A percentile compares a stretch with the other conserved stretches of the same genome.
Evolutionary conservation across 2,888 invertebrate species (phyloP).

Genomic region (Tanytarsus gracilentus): DNA sequence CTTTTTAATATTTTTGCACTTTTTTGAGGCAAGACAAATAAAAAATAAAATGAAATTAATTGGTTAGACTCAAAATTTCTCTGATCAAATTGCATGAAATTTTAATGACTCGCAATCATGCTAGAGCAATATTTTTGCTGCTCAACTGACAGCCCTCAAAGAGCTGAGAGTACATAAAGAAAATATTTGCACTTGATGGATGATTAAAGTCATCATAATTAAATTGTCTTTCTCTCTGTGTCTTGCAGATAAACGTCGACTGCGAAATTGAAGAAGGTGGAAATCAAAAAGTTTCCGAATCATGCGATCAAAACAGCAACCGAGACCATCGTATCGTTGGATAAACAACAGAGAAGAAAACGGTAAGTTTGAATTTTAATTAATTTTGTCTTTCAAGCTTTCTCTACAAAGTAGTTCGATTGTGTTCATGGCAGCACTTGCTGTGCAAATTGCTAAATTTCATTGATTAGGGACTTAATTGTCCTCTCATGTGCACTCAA

Average conservation of each 20-base stretch:
- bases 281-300: slow-evolving; percentile 40
- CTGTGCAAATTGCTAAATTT: no score
- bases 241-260: slow-evolving; percentile 30
- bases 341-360: slow-evolving; percentile 54
- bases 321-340: slow-evolving; percentile 61
- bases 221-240: slow-evolving; percentile 12
- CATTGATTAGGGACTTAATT: no score
- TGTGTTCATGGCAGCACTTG: no score
- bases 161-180: no score
- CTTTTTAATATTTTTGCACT: not conserved
- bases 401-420: no score
- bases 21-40: slow-evolving; percentile 1
- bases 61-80: not conserved
- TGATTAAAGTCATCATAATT: slow-evolving; percentile 14
- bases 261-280: slow-evolving; percentile 33
- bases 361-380: slow-evolving; percentile 42
- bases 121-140: no score
- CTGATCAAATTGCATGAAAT: not conserved
- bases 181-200: not conserved
- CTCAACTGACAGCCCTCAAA: not conserved
- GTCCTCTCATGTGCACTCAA: no score
- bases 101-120: not conserved
- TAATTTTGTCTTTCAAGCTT: no score
- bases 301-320: slow-evolving; percentile 64
- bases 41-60: no score